Base-by-base conservation (phyloP, 1,140 invertebrate species). In the Cyclina sinensis region DNA sequence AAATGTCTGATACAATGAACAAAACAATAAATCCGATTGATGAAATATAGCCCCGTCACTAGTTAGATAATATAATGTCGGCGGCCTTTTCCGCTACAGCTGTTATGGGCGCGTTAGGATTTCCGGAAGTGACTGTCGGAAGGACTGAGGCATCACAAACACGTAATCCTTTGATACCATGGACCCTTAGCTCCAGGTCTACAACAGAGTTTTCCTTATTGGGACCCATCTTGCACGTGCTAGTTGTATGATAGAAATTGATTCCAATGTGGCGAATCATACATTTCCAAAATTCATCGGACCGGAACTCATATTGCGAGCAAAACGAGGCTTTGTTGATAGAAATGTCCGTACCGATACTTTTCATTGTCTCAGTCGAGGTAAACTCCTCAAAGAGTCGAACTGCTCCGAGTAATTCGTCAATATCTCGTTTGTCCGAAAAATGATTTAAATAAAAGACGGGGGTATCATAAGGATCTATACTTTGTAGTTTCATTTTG, bases 31-130 rank as follows among this genome's bases (percentile, higher is more conserved):
- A n/a, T n/a, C n/a, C n/a, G n/a, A n/a, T n/a, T n/a, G n/a, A n/a
- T n/a, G n/a, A n/a, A n/a, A n/a, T n/a, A n/a, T n/a, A n/a, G n/a
- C n/a, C n/a, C n/a, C n/a, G n/a, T n/a, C n/a, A n/a, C 65, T 39
- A 11, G 14, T 46, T 73, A 18, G 12, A 32, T 0, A n/a, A 21
- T 43, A 98, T 97, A 62, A 98, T 95, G 95, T 98, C 98, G 0
- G 97, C 96, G 3, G 97, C 97, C 94, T 98, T 98, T 93, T 99
- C 98, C 0, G 96, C 98, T 32, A 98, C 98, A 97, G 98, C 98
- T 46, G 98, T 97, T 12, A 97, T 96, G 0, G 97, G 97, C 2
- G 97, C 97, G 91, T 97, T 97, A 1, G 97, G 98, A 93, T 98
- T 98, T 7, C 97, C 97, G 0, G 88, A 90, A 14, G 86, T 85